These are phyloP conservation scores for Delia radicum DNA, from an alignment of 1,140 invertebrate genomes.

Conservation along the genomic window DNA sequence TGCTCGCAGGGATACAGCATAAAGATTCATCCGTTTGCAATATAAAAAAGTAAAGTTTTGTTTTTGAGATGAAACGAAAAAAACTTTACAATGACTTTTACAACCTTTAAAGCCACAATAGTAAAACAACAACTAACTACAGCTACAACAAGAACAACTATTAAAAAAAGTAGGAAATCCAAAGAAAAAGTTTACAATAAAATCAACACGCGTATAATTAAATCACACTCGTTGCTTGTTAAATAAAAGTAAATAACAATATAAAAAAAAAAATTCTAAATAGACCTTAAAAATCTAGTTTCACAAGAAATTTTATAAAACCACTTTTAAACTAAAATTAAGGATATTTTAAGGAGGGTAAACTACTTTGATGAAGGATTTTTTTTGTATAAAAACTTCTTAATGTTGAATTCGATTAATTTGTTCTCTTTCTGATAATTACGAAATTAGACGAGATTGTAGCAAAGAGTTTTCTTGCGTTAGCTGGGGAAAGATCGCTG, in stretches of 20 bases:
- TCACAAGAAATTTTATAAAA: not conserved
- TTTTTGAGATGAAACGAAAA: not conserved
- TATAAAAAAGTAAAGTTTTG: not conserved
- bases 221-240: constrained; percentile 2
- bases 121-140: not conserved
- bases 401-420: too few species aligned
- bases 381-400: too few species aligned
- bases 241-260: not conserved
- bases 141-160: not conserved
- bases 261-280: not conserved
- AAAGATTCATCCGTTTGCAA: not conserved
- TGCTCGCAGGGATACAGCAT: not conserved
- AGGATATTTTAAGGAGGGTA: too few species aligned
- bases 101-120: constrained; percentile 23
- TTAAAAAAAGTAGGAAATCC: not conserved
- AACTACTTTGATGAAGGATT: too few species aligned
- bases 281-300: too few species aligned
- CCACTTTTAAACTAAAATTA: not conserved
- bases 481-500: too few species aligned
- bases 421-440: too few species aligned
- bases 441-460: too few species aligned
- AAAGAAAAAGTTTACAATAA: not conserved
- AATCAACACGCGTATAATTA: constrained; percentile 2
- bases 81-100: constrained; percentile 18
- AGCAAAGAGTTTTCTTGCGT: too few species aligned